Evolutionary conservation across 1,140 invertebrate genomes (phyloP).

Genomic region (Leptoteleia sp.): DNA sequence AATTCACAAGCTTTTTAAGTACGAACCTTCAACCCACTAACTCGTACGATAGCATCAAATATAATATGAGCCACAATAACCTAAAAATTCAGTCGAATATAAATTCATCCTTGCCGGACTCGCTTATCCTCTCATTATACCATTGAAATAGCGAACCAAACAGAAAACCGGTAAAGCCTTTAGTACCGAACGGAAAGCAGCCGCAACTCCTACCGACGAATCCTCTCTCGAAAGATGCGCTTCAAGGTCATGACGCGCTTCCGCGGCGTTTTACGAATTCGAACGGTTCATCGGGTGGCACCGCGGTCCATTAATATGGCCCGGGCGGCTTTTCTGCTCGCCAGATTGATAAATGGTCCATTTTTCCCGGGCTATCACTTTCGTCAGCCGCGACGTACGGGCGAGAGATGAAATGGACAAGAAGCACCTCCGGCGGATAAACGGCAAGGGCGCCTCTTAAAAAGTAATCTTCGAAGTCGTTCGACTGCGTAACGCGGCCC

Average conservation of each 20-base stretch:
- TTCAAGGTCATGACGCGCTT: background rate
- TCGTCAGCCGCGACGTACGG: background rate
- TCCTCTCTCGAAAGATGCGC: conserved; percentile 9
- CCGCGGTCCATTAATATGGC: conserved; percentile 21
- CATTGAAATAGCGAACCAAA: no score
- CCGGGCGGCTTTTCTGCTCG: background rate
- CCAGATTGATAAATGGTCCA: conserved; percentile 39
- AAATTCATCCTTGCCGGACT: no score
- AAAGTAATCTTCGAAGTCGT: conserved; percentile 69
- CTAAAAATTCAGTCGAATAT: no score
- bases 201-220: no score
- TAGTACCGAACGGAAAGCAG: no score
- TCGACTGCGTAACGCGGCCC: conserved; percentile 67
- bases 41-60: no score
- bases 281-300: no score
- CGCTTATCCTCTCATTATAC: no score
- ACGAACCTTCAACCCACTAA: no score
- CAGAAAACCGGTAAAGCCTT: no score
- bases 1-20: no score
- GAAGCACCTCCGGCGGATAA: conserved; percentile 25
- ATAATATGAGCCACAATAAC: no score
- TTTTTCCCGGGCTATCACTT: conserved; percentile 36
- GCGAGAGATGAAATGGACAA: conserved; percentile 11
- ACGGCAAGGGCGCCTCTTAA: conserved; percentile 49
- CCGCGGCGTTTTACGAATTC: background rate